Base-by-base conservation (phyloP, 2,113 vertebrate species). In the Cyanoderma ruficeps region DNA sequence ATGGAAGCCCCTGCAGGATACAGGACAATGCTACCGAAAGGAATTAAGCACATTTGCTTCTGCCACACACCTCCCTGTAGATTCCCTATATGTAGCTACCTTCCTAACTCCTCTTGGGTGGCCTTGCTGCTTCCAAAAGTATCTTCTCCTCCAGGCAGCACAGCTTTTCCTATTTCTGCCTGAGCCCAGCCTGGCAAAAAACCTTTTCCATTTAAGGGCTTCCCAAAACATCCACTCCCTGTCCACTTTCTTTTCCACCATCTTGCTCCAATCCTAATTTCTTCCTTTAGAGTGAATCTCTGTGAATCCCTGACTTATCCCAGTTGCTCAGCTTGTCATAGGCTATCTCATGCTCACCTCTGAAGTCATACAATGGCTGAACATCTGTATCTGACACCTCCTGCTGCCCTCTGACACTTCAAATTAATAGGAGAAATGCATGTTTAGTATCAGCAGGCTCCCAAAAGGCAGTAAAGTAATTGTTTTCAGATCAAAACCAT, bases 11-110 rank as follows among this genome's bases (percentile, higher is more conserved):
- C 83, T 90, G 33, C 6, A 53, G 56, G 39, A 59, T 6, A 9
- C 16, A 57, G 37, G 3, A 13, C 25, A 39, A 13, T 0, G 2
- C 30, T 25, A 21, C 15, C 22, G 46, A 27, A 37, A 5, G 17
- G n/a, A 89, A 64, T 59, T 5, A 37, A 61, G 47, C 9, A 16
- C 11, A 35, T 59, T 42, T 71, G 8, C 47, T 57, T 0, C 23
- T 72, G 82, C 33, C 78, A 65, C 65, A 7, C 2, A 1, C 7
- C 37, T 37, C 33, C 42, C 39, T 63, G 14, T 4, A 19, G n/a
- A 7, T 39, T 59, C 35, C 52, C 57, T 41, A 1, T 0, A 23
- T 2, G 10, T 0, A 49, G 22, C 11, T n/a, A 20, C 25, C 22
- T 49, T 41, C 27, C 57, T 30, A 28, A 18, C 25, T 61, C 22